A percentile compares a stretch with the other conserved stretches of the same genome.
Conservation (phyloP, 2,113 vertebrate genomes). For the Camelus dromedarius region DNA sequence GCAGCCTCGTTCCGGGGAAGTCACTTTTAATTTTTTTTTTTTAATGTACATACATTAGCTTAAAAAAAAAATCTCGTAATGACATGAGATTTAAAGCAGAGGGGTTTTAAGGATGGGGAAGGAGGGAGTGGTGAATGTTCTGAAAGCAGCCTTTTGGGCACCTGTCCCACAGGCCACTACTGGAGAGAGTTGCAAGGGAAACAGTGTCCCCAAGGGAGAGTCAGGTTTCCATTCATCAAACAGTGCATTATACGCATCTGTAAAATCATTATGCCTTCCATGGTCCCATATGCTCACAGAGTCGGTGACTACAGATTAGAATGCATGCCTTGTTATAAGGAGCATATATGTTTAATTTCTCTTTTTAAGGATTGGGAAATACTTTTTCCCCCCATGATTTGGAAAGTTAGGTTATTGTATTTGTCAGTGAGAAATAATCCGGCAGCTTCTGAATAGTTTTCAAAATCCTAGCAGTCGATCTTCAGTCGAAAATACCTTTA, state of each 20-base stretch:
- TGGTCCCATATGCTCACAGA: not conserved
- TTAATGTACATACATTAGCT: not conserved
- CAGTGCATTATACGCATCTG: not conserved
- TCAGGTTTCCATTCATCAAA: not conserved
- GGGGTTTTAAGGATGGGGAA: not conserved
- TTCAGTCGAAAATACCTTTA: not conserved
- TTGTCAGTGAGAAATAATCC: slow-evolving; percentile 24
- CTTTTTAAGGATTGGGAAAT: not conserved
- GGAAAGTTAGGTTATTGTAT: not conserved
- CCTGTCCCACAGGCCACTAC: not conserved
- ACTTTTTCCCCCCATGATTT: not conserved
- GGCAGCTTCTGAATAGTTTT: not conserved
- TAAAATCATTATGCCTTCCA: not conserved
- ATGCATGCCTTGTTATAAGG: not conserved
- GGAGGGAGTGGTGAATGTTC: not conserved
- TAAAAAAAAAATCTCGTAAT: not conserved
- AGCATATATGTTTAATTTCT: not conserved
- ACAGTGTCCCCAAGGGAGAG: not conserved
- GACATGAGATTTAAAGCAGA: not conserved
- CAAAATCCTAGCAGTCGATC: not conserved
- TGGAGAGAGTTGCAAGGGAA: not conserved
- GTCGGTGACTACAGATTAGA: not conserved
- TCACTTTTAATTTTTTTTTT: not conserved
- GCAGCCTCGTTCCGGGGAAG: not conserved
- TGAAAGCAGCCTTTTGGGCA: not conserved